A percentile compares a stretch with the other conserved stretches of the same genome.
Conservation (phyloP, 2,888 invertebrate species). For the Dryocosmus kuriphilus region DNA sequence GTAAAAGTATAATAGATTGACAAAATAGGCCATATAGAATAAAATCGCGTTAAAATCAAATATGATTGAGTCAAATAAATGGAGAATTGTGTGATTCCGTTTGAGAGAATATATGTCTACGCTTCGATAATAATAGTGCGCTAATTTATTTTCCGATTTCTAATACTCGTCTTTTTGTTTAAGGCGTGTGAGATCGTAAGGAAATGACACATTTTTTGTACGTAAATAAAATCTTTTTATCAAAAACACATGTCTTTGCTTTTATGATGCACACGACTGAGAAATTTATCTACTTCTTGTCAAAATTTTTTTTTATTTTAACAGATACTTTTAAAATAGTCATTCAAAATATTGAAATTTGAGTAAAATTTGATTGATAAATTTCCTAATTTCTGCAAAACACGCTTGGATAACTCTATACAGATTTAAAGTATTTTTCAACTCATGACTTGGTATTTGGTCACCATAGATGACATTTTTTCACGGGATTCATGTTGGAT, state of each 20-base stretch:
- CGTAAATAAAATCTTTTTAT: constrained; percentile 54
- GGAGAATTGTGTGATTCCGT: background rate
- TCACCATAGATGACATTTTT: constrained; percentile 78
- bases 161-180: constrained; percentile 8
- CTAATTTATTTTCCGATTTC: background rate
- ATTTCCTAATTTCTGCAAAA: background rate
- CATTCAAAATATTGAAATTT: background rate
- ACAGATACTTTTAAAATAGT: background rate
- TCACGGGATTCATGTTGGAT: constrained; percentile 80
- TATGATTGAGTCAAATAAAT: background rate
- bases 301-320: background rate
- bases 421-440: background rate
- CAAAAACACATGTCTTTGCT: constrained; percentile 45
- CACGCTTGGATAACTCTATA: background rate
- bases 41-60: no score
- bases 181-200: constrained; percentile 22
- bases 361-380: background rate
- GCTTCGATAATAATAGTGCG: background rate
- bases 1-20: background rate
- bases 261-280: background rate
- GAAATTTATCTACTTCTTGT: background rate
- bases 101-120: background rate
- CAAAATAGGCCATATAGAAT: background rate
- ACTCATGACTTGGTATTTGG: background rate
- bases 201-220: constrained; percentile 44